These are phyloP conservation scores for Gonocerus acuteangulatus DNA, from an alignment of 2,888 invertebrate species.

Conservation along the genomic window DNA sequence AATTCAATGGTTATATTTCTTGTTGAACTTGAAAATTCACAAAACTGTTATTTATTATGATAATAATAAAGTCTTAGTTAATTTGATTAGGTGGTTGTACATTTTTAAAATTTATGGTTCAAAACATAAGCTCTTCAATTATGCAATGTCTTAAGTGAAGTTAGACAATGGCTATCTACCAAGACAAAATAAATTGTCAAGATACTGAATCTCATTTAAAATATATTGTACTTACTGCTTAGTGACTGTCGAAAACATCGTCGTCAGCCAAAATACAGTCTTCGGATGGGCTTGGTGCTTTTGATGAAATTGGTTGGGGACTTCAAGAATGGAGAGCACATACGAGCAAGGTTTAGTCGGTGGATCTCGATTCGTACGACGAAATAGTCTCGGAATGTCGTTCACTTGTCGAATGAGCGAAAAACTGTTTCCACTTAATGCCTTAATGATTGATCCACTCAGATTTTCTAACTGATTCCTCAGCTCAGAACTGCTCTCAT, in stretches of 20 bases:
- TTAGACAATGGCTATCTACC: too few species aligned
- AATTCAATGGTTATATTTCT: too few species aligned
- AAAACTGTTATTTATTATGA: too few species aligned
- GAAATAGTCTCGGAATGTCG: slow-evolving; percentile 86
- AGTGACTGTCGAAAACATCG: slow-evolving; percentile 37
- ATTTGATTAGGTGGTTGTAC: too few species aligned
- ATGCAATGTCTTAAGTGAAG: too few species aligned
- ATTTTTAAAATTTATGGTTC: too few species aligned
- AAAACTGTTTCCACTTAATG: slow-evolving; percentile 28
- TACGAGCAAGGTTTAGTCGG: slow-evolving; percentile 76
- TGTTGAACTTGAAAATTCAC: too few species aligned
- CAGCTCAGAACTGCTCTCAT: slow-evolving; percentile 30
- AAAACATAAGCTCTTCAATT: too few species aligned
- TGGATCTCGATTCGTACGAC: slow-evolving; percentile 81
- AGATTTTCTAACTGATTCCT: slow-evolving; percentile 16
- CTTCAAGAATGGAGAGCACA: slow-evolving; percentile 57
- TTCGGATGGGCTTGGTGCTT: slow-evolving; percentile 47
- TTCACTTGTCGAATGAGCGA: slow-evolving; percentile 66
- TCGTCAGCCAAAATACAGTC: slow-evolving; percentile 36
- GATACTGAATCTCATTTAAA: too few species aligned
- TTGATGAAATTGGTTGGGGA: slow-evolving; percentile 53
- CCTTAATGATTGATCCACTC: slow-evolving; percentile 20
- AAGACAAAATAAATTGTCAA: too few species aligned
- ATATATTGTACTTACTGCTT: slow-evolving; percentile 46
- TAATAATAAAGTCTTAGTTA: too few species aligned